Evolutionary conservation across 2,797 vertebrate genomes (phyloP).

Genomic region (Phalloptychus januarius): DNA sequence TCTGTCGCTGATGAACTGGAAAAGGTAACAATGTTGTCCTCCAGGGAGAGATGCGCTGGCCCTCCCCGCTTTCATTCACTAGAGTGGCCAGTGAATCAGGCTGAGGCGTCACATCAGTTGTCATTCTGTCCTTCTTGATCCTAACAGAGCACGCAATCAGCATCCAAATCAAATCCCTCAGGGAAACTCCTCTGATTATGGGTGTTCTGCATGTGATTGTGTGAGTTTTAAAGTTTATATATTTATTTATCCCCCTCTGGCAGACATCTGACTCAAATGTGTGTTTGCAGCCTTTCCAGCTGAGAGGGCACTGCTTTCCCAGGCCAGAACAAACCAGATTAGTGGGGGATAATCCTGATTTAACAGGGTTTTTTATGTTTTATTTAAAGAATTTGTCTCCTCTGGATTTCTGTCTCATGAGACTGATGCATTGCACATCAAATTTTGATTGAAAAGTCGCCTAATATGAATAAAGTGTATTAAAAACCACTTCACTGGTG

Average conservation of each 20-base stretch:
- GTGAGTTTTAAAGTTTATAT: neutral
- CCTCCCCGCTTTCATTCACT: conserved; percentile 8
- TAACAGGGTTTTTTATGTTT: conserved; percentile 68
- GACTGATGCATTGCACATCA: conserved; percentile 31
- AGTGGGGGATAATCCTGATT: conserved; percentile 65
- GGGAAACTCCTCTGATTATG: conserved; percentile 33
- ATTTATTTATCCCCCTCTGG: neutral
- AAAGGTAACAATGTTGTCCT: conserved; percentile 67
- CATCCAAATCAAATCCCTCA: conserved; percentile 45
- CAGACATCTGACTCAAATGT: conserved; percentile 7
- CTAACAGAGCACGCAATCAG: conserved; percentile 56
- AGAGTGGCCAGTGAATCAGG: conserved; percentile 55
- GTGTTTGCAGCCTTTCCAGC: conserved; percentile 21
- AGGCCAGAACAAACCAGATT: conserved; percentile 67
- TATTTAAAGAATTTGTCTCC: conserved; percentile 60
- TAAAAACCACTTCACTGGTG: conserved; percentile 2
- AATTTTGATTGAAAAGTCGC: conserved; percentile 29
- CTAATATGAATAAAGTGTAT: conserved; percentile 28
- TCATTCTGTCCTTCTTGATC: conserved; percentile 56
- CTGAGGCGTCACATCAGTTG: conserved; percentile 17
- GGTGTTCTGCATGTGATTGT: neutral
- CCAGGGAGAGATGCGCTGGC: conserved; percentile 26
- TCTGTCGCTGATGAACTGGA: conserved; percentile 61
- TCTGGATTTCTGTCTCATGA: conserved; percentile 45
- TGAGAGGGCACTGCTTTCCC: conserved; percentile 41